Base-by-base conservation (phyloP, 2,888 invertebrate species). In the Mactromeris polynyma region DNA sequence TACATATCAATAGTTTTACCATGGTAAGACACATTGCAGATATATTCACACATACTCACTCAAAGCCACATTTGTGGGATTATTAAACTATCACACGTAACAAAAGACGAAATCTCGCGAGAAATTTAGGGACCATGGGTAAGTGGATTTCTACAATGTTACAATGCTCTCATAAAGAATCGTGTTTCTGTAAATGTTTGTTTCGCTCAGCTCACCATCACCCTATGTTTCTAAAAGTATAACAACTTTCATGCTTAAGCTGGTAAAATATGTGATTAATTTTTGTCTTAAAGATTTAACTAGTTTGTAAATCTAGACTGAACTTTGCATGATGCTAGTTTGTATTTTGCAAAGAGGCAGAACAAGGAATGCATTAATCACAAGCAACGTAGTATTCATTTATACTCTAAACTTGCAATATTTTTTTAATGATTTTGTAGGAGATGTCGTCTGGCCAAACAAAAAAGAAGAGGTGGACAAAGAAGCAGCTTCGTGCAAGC, bases 401-500 rank as follows among this genome's bases (percentile, higher is more conserved):
- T 64, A 0, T 6, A 64, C n/a, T n/a, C n/a, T n/a, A 11, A 46
- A 73, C 73, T 17, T 36, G 73, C 2, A 73, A 17, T 73, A 33
- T 14, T 36, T 19, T 36, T 33, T 73, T 14, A 36, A 11, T 64
- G 58, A 64, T 73, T 17, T 36, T 51, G 51, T 81, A 81, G 81
- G 58, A 90, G 40, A 90, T 90, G 90, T 87, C 86, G 36, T 54
- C 85, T 42, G 86, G 19, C 0, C 42, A 54, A 36, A 78, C 33
- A 81, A 85, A 73, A 87, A 90, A 89, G 86, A 90, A 89, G 81
- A 87, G 77, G 38, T 92, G 87, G 81, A 87, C 89, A n/a, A 83
- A 73, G 79, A 89, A 89, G 73, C 91, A 92, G 84, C 85, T 92
- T n/a, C 89, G 90, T 42, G 90, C 91, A 17, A 84, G 90, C 46